Conservation (phyloP, 2,113 vertebrate species). For the human (Homo sapiens) region GRCh38 chr2:65428501-65429000, state of each 20-base stretch:
- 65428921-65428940: background rate
- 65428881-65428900: background rate
- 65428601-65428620: background rate
- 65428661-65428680: background rate
- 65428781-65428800: background rate
- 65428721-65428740: background rate
- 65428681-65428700: slow-evolving; percentile 39
- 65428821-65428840: background rate
- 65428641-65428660: slow-evolving; percentile 4
- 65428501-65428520: background rate
- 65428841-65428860: background rate
- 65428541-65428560: slow-evolving; percentile 22
- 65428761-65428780: background rate
- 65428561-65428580: background rate
- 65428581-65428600: slow-evolving; percentile 27
- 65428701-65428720: background rate
- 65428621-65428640: background rate
- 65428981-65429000: slow-evolving; percentile 22
- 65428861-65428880: background rate
- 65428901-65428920: background rate
- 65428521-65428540: background rate
- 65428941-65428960: background rate
- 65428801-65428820: slow-evolving; percentile 16
- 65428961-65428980: slow-evolving; percentile 4
- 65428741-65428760: background rate